Evolutionary conservation across 2,888 invertebrate species (phyloP).

Genomic region (Agrotis segetum): DNA sequence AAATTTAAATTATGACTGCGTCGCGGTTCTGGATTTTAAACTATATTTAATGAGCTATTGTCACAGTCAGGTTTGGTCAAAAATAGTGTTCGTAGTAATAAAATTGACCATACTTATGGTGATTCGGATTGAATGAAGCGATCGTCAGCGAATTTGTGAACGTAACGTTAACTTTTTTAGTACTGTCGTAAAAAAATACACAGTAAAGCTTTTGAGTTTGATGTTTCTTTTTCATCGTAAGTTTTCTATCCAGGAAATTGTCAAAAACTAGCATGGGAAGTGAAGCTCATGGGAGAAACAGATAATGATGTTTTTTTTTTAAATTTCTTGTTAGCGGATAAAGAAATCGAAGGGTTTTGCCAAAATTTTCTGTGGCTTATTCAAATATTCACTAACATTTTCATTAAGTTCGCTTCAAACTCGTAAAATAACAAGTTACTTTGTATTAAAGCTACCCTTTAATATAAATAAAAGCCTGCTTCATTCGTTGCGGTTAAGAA

Average conservation of each 20-base stretch:
- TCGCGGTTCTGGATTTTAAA: constrained; percentile 34
- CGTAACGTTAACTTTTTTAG: constrained; percentile 19
- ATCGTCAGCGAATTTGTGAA: constrained; percentile 41
- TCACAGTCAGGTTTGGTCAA: constrained; percentile 39
- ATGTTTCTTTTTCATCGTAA: constrained; percentile 14
- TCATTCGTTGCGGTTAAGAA: constrained; percentile 54
- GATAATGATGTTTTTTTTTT: too few species aligned
- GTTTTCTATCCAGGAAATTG: constrained; percentile 34
- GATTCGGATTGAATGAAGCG: constrained; percentile 40
- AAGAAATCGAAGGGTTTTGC: not conserved
- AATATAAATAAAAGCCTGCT: constrained; percentile 46
- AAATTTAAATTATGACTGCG: constrained; percentile 56
- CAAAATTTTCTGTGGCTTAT: not conserved
- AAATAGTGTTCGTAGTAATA: constrained; percentile 35
- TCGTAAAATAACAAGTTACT: constrained; percentile 27
- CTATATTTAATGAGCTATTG: constrained; percentile 58
- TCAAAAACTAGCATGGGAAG: not conserved
- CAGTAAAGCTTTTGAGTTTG: constrained; percentile 11
- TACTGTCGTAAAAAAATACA: constrained; percentile 32
- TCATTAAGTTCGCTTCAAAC: not conserved
- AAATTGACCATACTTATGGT: constrained; percentile 8
- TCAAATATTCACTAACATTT: not conserved
- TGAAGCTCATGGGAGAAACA: not conserved
- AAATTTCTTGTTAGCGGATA: too few species aligned
- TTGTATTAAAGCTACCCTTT: constrained; percentile 22